These are phyloP conservation scores for Pteruthius melanotis DNA, from an alignment of 2,113 vertebrate species.

Conservation along the genomic window DNA sequence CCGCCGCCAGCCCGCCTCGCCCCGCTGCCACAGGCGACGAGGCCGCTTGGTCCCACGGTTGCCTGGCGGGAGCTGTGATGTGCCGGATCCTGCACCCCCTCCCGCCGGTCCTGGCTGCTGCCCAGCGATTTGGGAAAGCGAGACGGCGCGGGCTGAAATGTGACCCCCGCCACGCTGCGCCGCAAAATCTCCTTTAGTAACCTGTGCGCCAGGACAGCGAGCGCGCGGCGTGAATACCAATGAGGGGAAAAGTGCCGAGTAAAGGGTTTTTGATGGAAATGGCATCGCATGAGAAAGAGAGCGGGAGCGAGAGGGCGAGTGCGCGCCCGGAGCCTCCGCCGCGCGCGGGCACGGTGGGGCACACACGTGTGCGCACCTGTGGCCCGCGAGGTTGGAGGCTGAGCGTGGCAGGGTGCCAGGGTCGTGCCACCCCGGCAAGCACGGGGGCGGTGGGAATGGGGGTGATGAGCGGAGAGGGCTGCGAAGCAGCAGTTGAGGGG, in stretches of 20 bases:
- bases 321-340: background rate
- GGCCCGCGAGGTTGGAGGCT: background rate
- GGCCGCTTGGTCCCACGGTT: background rate
- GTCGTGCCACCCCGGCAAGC: background rate
- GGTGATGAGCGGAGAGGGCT: background rate
- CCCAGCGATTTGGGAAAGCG: background rate
- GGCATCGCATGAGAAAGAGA: conserved; percentile 8
- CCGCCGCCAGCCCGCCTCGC: background rate
- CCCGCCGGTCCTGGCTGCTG: background rate
- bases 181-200: conserved; percentile 47
- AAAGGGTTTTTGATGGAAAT: conserved; percentile 57
- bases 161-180: background rate
- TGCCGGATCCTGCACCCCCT: background rate
- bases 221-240: conserved; percentile 25
- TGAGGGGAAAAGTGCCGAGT: conserved; percentile 60
- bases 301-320: background rate
- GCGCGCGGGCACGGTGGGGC: background rate
- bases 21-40: background rate
- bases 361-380: background rate
- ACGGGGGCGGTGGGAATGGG: background rate
- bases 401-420: background rate
- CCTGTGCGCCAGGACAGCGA: conserved; percentile 43
- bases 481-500: fast-evolving
- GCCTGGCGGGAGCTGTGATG: background rate
- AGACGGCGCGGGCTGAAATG: background rate